phyloP scores from a whole-genome alignment of 2,888 invertebrate species.

The Nomada lathburiana region DNA sequence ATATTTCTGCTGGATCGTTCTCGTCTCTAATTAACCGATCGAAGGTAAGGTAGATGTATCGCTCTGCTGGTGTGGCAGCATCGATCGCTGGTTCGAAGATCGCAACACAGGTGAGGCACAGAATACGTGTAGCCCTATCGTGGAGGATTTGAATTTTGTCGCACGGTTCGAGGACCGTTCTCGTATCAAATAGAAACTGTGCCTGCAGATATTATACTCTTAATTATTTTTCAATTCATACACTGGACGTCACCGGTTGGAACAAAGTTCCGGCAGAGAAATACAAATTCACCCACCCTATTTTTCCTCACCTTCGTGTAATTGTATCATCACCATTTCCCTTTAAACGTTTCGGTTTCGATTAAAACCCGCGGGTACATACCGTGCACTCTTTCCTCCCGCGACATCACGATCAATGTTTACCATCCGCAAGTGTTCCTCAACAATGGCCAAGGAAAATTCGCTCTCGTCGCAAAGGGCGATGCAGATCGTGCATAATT shows the following conservation, averaged over 20 bases:
- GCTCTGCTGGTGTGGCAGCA: conserved; percentile 41
- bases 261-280: no score
- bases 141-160: no score
- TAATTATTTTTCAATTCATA: no score
- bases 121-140: no score
- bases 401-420: not conserved
- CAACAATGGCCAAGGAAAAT: conserved; percentile 25
- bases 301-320: no score
- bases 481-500: conserved; percentile 42
- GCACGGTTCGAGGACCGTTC: no score
- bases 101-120: not conserved
- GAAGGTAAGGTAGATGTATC: conserved; percentile 56
- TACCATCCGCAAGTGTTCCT: not conserved
- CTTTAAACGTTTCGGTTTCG: not conserved
- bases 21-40: conserved; percentile 31
- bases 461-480: conserved; percentile 23
- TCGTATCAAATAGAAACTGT: no score
- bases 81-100: conserved; percentile 53
- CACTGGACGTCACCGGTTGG: no score
- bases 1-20: not conserved
- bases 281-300: no score
- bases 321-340: not conserved
- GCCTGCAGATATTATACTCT: no score
- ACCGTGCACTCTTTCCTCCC: not conserved
- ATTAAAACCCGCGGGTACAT: no score